phyloP scores from a whole-genome alignment of 2,797 vertebrate species.

The Enteromius trimaculatus region DNA sequence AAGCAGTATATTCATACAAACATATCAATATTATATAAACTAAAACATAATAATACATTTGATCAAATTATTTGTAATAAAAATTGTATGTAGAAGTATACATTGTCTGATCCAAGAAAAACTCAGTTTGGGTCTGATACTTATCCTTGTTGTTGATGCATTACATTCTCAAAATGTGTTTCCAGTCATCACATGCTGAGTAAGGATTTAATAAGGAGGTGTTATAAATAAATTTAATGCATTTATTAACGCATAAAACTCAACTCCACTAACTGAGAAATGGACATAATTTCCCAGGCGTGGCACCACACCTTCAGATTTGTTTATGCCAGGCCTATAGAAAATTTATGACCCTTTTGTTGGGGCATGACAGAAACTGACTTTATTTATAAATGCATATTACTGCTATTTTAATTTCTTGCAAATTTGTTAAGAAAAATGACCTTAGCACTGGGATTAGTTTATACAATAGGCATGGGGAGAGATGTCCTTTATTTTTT shows the following conservation, averaged over 20 bases:
- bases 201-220: no score
- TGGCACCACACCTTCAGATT: not conserved
- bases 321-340: not conserved
- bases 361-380: not conserved
- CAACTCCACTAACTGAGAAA: not conserved
- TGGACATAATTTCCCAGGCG: not conserved
- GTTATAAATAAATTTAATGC: not conserved
- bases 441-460: not conserved
- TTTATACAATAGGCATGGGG: not conserved
- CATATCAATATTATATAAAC: not conserved
- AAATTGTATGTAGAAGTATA: not conserved
- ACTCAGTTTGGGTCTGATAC: not conserved
- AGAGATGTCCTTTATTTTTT: not conserved
- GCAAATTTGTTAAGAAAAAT: not conserved
- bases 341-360: not conserved
- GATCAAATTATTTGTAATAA: not conserved
- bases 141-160: not conserved
- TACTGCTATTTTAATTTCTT: not conserved
- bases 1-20: not conserved
- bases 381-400: not conserved
- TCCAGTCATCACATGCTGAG: not conserved
- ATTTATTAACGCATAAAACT: not conserved
- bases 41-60: not conserved
- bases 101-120: constrained; percentile 8
- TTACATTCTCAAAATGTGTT: not conserved